Evolutionary conservation across 1,140 invertebrate genomes (phyloP).

Genomic region (Euschistus heros): DNA sequence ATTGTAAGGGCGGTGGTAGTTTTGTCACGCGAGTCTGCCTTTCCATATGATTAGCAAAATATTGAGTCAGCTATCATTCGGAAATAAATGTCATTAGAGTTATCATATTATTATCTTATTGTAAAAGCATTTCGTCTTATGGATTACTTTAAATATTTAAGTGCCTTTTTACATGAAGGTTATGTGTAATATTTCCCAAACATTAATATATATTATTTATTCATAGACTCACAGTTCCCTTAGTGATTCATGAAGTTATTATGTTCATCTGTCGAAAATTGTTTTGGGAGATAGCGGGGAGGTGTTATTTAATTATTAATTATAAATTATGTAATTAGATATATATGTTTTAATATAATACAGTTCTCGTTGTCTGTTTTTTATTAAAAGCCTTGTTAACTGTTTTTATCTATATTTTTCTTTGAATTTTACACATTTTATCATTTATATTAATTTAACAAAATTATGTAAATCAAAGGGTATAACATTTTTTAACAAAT

Average conservation of each 20-base stretch:
- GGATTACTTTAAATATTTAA: constrained; percentile 18
- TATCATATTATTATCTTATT: background rate
- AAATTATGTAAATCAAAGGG: no score
- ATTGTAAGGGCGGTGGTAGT: background rate
- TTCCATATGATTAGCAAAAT: background rate
- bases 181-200: constrained; percentile 6
- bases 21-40: background rate
- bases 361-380: constrained; percentile 9
- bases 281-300: constrained; percentile 9
- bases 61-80: background rate
- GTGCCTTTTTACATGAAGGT: constrained; percentile 17
- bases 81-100: background rate
- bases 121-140: constrained; percentile 1
- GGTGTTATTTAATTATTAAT: constrained; percentile 16
- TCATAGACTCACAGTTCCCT: constrained; percentile 12
- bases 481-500: no score
- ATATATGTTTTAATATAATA: constrained; percentile 18
- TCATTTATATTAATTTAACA: no score
- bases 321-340: constrained; percentile 18
- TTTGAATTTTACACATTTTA: no score
- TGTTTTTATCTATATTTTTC: no score
- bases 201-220: constrained; percentile 12
- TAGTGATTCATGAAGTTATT: constrained; percentile 7
- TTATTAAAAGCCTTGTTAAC: constrained; percentile 2
- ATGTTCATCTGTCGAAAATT: constrained; percentile 5